These are phyloP conservation scores for Monarcha castaneiventris DNA, from an alignment of 2,113 vertebrate species.

Conservation along the genomic window DNA sequence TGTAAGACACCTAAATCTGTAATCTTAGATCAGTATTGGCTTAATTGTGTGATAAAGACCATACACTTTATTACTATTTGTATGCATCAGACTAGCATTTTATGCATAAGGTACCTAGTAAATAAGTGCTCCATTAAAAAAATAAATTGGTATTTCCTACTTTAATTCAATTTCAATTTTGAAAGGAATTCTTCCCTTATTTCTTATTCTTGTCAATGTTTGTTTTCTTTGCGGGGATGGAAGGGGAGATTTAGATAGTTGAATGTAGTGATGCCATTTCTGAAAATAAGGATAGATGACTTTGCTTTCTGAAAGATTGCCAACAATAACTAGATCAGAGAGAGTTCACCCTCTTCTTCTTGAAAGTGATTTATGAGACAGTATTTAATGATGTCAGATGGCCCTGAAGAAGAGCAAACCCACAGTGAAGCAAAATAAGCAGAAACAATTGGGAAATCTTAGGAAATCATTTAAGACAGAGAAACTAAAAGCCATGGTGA, in stretches of 20 bases:
- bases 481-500: neutral
- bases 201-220: slow-evolving; percentile 26
- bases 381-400: slow-evolving; percentile 16
- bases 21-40: neutral
- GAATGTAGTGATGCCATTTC: neutral
- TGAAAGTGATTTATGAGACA: slow-evolving; percentile 12
- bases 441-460: neutral
- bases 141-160: neutral
- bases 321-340: slow-evolving; percentile 44
- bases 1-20: neutral
- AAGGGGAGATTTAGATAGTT: slow-evolving; percentile 2
- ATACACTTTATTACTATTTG: neutral
- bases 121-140: neutral
- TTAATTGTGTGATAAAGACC: neutral
- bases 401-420: neutral
- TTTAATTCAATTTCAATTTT: slow-evolving; percentile 13
- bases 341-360: neutral
- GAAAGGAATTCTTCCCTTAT: neutral
- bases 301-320: neutral
- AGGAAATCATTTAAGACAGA: neutral
- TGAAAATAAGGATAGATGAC: slow-evolving; percentile 1
- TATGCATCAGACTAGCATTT: neutral
- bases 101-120: neutral
- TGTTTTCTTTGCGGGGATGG: neutral
- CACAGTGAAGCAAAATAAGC: neutral